Conservation (phyloP, 2,113 vertebrate species). For the Mohoua ochrocephala region DNA sequence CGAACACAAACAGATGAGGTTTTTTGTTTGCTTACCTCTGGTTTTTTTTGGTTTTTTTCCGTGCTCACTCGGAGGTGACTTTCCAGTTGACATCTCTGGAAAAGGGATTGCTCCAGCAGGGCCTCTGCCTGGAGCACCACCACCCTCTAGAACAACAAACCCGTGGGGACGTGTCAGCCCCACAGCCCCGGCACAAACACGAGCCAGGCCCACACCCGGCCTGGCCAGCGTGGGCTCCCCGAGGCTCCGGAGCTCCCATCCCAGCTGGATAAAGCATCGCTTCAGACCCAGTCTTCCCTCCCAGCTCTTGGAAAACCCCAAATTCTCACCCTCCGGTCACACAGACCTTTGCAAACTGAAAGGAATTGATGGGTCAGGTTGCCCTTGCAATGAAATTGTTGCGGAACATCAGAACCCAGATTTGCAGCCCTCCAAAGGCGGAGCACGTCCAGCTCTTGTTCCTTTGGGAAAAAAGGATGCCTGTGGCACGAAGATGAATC, state of each 20-base stretch:
- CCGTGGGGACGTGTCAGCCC: background rate
- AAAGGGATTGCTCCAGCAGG: constrained; percentile 42
- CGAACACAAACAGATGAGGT: constrained; percentile 31
- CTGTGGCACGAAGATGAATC: background rate
- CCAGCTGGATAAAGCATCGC: background rate
- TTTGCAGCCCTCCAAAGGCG: background rate
- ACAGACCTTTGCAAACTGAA: background rate
- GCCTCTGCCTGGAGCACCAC: constrained; percentile 27
- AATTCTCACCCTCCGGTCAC: background rate
- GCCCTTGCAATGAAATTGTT: background rate
- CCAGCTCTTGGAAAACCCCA: background rate
- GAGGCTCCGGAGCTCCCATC: background rate
- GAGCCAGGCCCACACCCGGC: background rate
- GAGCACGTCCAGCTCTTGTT: background rate
- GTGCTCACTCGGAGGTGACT: background rate
- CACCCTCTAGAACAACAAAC: constrained; percentile 48
- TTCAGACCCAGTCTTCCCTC: too few relatives aligned
- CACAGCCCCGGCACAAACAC: background rate
- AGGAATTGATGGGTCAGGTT: fast-evolving
- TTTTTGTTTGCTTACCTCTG: constrained; percentile 15
- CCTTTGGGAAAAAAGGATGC: background rate
- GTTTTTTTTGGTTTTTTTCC: background rate
- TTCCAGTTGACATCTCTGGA: constrained; percentile 44
- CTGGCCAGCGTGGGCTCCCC: background rate
- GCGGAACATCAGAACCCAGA: background rate